Evolutionary conservation across 2,888 invertebrate genomes (phyloP), one percentile per base, ranked within the genome.

Genomic region (Chaetogeoica ovagalla): DNA sequence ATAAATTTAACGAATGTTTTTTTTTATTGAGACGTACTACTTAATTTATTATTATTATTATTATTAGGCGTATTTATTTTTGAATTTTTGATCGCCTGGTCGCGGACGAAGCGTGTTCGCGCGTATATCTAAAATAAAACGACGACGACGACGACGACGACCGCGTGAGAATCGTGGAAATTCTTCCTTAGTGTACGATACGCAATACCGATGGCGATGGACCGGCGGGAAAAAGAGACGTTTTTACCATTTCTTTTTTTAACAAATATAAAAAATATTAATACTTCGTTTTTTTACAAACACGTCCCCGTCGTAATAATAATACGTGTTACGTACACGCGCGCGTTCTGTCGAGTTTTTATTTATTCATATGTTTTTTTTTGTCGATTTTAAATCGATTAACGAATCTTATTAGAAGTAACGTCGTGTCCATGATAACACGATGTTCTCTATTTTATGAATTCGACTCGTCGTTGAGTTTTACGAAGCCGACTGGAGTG

Each of bases 1-100:
- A 79, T 79, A 79, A 70, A 79, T 70, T 55, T 63, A 79, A 70
- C 17, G 77, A 62, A 63, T 63, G 21, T 79, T 79, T 69, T 63
- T 77, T 37, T 77, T 60, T 60, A 17, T 52, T 37, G 39, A 39
- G 62, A 23, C 8, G 59, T 66, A 43, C 19, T 68, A 30, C 30
- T 68, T 48, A 59, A 43, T 39, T 57, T 57, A 9, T 19, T 52
- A 52, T 48, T 48, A 13, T 48, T 13, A 23, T 71, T 30, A 63
- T 30, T 30, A 30, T 30, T 30, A 30, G 30, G 30, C 4, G 2
- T 39, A 21, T n/a, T 30, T 1, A 8, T 30, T 73, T 37, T 73
- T 63, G 9, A 30, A 13, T 30, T 55, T 65, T 65, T 55, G 55
- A 39, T 11, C 39, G 11, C 19, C 9, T 6, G 30, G 63, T 74